phyloP scores from a whole-genome alignment of 1,140 invertebrate genomes.

The Antheraea pernyi region DNA sequence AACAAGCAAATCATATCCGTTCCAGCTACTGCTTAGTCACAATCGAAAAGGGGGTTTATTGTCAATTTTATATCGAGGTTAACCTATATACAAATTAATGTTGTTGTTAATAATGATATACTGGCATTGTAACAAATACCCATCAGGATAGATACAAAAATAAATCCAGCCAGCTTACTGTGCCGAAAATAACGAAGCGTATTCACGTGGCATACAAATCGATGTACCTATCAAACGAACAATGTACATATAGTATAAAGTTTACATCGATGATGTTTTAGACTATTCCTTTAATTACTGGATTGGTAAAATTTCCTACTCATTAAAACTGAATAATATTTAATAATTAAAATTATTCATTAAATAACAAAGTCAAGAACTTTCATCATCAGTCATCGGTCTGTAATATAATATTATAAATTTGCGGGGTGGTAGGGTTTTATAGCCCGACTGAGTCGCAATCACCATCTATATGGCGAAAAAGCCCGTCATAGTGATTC shows the following conservation, averaged over 20 bases:
- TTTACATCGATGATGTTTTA: background rate
- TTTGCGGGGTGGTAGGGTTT: too few species aligned
- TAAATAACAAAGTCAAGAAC: background rate
- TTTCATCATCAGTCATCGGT: background rate
- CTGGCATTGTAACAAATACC: slow-evolving; percentile 2
- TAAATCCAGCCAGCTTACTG: background rate
- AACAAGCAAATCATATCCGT: slow-evolving; percentile 4
- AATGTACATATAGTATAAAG: background rate
- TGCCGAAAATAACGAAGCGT: background rate
- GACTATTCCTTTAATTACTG: too few species aligned
- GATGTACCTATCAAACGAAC: background rate
- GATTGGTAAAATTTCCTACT: too few species aligned
- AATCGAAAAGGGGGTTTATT: slow-evolving; percentile 3
- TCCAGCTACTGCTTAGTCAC: background rate
- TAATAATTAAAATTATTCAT: background rate
- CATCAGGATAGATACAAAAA: background rate
- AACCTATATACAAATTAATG: slow-evolving; percentile 5
- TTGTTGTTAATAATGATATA: slow-evolving; percentile 2
- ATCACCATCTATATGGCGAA: too few species aligned
- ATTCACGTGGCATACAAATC: slow-evolving; percentile 7
- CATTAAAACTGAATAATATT: too few species aligned
- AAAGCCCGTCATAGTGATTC: too few species aligned
- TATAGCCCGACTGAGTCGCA: too few species aligned
- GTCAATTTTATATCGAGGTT: slow-evolving; percentile 1
- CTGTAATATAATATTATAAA: too few species aligned